Evolutionary conservation across 1,140 invertebrate genomes (phyloP).

Genomic region (Drosophila sechellia): DNA sequence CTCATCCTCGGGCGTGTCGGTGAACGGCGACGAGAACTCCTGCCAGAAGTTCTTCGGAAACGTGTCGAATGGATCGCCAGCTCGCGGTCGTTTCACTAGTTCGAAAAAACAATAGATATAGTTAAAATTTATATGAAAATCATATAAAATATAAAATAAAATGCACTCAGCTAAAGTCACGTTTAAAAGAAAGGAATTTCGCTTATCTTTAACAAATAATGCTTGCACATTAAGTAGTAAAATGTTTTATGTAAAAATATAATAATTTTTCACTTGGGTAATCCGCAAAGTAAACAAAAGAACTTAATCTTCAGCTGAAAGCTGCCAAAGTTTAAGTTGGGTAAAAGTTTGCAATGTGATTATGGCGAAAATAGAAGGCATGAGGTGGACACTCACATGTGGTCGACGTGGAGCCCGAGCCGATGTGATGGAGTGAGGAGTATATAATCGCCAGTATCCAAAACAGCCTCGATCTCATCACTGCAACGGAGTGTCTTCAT

Average conservation of each 20-base stretch:
- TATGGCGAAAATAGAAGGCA: neutral
- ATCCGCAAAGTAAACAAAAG: neutral
- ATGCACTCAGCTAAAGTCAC: too few species aligned
- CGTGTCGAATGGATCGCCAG: slow-evolving; percentile 83
- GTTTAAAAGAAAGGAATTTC: too few species aligned
- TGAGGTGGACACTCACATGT: slow-evolving; percentile 62
- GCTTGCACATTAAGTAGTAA: too few species aligned
- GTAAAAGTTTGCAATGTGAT: slow-evolving; percentile 1
- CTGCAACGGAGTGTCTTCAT: slow-evolving; percentile 47
- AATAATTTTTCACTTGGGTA: neutral
- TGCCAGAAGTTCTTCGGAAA: slow-evolving; percentile 87
- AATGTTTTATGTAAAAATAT: neutral
- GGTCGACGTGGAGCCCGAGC: slow-evolving; percentile 75
- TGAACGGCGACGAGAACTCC: slow-evolving; percentile 87
- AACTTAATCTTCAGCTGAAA: neutral
- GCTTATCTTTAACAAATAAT: too few species aligned
- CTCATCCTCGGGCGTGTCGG: slow-evolving; percentile 85
- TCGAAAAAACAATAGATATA: neutral
- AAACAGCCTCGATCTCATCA: slow-evolving; percentile 83
- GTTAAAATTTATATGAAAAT: neutral
- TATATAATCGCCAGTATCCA: slow-evolving; percentile 83
- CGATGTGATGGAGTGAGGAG: slow-evolving; percentile 79
- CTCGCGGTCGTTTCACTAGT: slow-evolving; percentile 80
- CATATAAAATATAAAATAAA: too few species aligned
- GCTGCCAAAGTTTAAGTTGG: neutral